A percentile compares a stretch with the other conserved stretches of the same genome.
These are phyloP conservation scores for Crenichthys baileyi DNA, from an alignment of 2,797 vertebrate species.

Conservation along the genomic window DNA sequence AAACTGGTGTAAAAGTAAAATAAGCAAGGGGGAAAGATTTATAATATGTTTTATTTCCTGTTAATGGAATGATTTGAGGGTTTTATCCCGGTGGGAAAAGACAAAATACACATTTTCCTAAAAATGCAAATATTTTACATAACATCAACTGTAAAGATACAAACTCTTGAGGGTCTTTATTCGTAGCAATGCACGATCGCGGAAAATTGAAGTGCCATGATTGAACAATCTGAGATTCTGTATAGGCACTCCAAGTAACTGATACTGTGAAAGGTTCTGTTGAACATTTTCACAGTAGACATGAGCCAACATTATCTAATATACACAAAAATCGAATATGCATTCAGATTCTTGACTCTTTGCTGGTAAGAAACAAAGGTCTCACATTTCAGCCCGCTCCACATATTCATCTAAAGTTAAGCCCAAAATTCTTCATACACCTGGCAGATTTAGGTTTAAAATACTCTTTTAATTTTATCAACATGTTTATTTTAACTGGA, in stretches of 20 bases:
- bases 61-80: constrained; percentile 32
- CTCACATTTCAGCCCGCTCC: too few relatives aligned
- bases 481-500: neutral
- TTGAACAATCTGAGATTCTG: neutral
- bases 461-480: neutral
- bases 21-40: constrained; percentile 46
- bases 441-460: neutral
- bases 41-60: constrained; percentile 5
- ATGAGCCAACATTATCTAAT: neutral
- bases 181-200: neutral
- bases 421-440: neutral
- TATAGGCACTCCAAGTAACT: neutral
- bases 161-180: neutral
- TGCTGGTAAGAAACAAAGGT: too few relatives aligned
- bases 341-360: neutral
- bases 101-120: neutral
- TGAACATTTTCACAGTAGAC: neutral
- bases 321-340: neutral
- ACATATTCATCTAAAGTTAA: neutral
- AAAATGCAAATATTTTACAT: neutral
- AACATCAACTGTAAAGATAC: neutral
- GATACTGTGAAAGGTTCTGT: neutral
- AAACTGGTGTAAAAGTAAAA: constrained; percentile 30
- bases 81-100: constrained; percentile 40
- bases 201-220: neutral